phyloP scores from a whole-genome alignment of 2,888 invertebrate genomes.

The Cremastinae sp. region DNA sequence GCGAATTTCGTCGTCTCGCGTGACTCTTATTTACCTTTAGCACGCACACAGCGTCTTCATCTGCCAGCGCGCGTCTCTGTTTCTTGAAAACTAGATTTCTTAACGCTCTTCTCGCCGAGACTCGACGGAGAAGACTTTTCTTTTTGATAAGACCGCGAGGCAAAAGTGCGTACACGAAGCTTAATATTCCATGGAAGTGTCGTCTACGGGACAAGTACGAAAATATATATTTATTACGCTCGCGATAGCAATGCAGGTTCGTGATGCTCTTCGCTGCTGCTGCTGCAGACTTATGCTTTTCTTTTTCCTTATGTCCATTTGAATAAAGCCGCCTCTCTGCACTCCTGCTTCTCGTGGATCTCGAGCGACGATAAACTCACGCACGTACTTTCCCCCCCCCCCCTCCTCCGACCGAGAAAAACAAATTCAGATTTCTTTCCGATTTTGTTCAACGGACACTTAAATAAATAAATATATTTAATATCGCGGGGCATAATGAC shows the following conservation, averaged over 20 bases:
- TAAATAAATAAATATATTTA: neutral
- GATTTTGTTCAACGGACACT: neutral
- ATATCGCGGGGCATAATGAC: neutral
- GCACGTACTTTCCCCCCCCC: neutral
- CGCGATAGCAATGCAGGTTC: slow-evolving; percentile 13
- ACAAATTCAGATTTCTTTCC: neutral
- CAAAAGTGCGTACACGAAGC: slow-evolving; percentile 40
- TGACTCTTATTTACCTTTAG: too few relatives aligned
- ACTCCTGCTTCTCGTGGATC: slow-evolving; percentile 35
- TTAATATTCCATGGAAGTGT: slow-evolving; percentile 76
- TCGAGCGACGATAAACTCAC: slow-evolving; percentile 54
- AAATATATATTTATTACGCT: slow-evolving; percentile 31
- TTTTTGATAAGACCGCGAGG: slow-evolving; percentile 11
- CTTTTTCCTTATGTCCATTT: too few relatives aligned
- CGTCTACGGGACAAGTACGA: slow-evolving; percentile 77
- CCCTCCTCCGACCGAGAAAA: neutral
- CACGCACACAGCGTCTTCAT: too few relatives aligned
- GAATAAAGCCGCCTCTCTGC: slow-evolving; percentile 69
- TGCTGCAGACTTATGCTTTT: slow-evolving; percentile 31
- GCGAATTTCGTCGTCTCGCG: too few relatives aligned
- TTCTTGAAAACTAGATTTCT: neutral
- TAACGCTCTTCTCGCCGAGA: neutral
- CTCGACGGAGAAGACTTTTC: neutral
- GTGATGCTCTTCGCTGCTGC: neutral
- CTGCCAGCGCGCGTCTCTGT: too few relatives aligned